phyloP scores from a whole-genome alignment of 1,140 invertebrate genomes.

The Homarus americanus region DNA sequence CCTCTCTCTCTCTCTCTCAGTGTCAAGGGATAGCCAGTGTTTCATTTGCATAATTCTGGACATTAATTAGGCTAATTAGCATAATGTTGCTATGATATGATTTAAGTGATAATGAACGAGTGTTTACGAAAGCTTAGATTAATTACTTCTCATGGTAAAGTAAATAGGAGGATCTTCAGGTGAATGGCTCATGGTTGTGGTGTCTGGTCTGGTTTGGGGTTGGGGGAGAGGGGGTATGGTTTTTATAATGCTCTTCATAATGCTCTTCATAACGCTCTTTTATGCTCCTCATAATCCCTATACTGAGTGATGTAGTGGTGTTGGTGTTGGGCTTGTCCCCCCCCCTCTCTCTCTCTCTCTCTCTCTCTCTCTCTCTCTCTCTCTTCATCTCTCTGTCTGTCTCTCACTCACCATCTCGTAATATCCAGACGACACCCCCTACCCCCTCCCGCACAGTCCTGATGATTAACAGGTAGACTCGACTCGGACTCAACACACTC shows the following conservation, averaged over 20 bases:
- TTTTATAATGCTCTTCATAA: too few relatives aligned
- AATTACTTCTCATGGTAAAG: neutral
- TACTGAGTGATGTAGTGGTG: too few relatives aligned
- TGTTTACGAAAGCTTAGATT: neutral
- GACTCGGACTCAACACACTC: too few relatives aligned
- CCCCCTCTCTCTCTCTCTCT: conserved; percentile 22
- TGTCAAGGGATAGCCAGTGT: neutral
- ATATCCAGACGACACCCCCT: too few relatives aligned
- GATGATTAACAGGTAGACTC: too few relatives aligned
- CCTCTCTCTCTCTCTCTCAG: neutral
- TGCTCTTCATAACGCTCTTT: too few relatives aligned
- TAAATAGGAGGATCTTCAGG: neutral
- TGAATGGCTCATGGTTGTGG: too few relatives aligned
- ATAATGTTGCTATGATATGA: conserved; percentile 1
- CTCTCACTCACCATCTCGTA: neutral
- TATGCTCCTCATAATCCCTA: too few relatives aligned
- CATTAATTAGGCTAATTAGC: conserved; percentile 6
- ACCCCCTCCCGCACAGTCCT: too few relatives aligned
- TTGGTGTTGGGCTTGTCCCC: too few relatives aligned
- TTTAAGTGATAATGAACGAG: neutral
- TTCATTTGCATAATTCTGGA: neutral
- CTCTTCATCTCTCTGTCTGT: neutral
- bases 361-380: conserved; percentile 40
- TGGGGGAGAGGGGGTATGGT: too few relatives aligned
- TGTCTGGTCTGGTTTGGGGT: too few relatives aligned